A percentile compares a stretch with the other conserved stretches of the same genome.
These are phyloP conservation scores for Pleuronectes platessa DNA, from an alignment of 2,113 vertebrate species.

Conservation along the genomic window DNA sequence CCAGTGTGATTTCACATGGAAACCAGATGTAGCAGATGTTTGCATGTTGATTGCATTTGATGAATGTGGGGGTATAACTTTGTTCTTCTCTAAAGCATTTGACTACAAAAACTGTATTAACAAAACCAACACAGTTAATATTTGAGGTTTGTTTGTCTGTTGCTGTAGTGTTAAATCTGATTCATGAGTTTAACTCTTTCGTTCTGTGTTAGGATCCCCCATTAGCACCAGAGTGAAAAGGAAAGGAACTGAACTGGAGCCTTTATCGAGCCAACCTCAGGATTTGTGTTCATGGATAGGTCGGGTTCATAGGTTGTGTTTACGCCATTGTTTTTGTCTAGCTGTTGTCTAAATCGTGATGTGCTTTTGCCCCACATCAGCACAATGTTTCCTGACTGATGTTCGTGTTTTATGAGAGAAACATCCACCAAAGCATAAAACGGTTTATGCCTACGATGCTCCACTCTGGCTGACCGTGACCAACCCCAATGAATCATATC, in stretches of 20 bases:
- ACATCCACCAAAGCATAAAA: not conserved
- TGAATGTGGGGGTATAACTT: not conserved
- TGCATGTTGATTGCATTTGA: slow-evolving; percentile 22
- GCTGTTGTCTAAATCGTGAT: not conserved
- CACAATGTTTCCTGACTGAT: not conserved
- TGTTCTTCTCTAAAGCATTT: not conserved
- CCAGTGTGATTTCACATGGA: slow-evolving; percentile 38
- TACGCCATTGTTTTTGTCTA: not conserved
- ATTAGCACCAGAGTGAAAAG: not conserved
- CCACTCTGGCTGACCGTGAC: slow-evolving; percentile 31
- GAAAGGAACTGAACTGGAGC: not conserved
- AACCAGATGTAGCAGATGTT: slow-evolving; percentile 45
- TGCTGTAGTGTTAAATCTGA: not conserved
- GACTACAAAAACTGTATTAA: not conserved
- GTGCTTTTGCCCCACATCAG: not conserved
- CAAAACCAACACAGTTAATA: not conserved
- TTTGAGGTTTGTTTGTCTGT: not conserved
- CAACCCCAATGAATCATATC: slow-evolving; percentile 24
- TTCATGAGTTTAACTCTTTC: not conserved
- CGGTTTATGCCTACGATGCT: not conserved
- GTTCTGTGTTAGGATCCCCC: no score
- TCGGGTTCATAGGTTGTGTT: not conserved
- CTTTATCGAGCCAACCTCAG: not conserved
- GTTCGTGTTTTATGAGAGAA: slow-evolving; percentile 7
- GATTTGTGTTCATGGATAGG: not conserved